These are phyloP conservation scores for Leptinotarsa peninsularis DNA, from an alignment of 2,888 invertebrate species.

Conservation along the genomic window DNA sequence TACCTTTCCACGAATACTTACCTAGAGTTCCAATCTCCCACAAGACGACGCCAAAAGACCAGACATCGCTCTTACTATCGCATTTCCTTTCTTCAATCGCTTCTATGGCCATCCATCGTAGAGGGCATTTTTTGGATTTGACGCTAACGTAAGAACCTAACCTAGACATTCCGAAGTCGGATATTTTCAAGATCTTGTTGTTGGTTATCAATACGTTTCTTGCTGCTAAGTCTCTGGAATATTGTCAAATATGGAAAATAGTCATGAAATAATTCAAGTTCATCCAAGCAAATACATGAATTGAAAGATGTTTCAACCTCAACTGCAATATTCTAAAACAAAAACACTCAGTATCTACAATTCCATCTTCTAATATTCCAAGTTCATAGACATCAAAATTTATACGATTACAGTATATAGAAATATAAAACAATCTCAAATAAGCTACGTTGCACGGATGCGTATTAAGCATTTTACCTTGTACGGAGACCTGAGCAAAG, in stretches of 20 bases:
- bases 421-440: no score
- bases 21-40: slow-evolving; percentile 88
- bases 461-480: no score
- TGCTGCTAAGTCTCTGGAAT: slow-evolving; percentile 80
- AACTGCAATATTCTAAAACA: no score
- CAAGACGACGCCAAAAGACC: slow-evolving; percentile 84
- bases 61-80: slow-evolving; percentile 84
- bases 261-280: no score
- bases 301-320: no score
- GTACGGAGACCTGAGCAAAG: no score
- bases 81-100: slow-evolving; percentile 79
- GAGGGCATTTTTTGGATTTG: slow-evolving; percentile 73
- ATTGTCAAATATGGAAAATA: background rate
- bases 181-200: slow-evolving; percentile 80
- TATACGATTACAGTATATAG: no score
- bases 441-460: no score
- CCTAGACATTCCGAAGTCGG: slow-evolving; percentile 85
- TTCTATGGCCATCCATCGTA: slow-evolving; percentile 86
- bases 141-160: slow-evolving; percentile 78
- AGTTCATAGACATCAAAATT: no score
- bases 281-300: no score
- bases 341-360: no score
- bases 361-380: no score
- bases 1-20: slow-evolving; percentile 53
- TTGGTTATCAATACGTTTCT: slow-evolving; percentile 82